phyloP scores from a whole-genome alignment of 1,140 invertebrate genomes.

The Drosophila sulfurigaster region DNA sequence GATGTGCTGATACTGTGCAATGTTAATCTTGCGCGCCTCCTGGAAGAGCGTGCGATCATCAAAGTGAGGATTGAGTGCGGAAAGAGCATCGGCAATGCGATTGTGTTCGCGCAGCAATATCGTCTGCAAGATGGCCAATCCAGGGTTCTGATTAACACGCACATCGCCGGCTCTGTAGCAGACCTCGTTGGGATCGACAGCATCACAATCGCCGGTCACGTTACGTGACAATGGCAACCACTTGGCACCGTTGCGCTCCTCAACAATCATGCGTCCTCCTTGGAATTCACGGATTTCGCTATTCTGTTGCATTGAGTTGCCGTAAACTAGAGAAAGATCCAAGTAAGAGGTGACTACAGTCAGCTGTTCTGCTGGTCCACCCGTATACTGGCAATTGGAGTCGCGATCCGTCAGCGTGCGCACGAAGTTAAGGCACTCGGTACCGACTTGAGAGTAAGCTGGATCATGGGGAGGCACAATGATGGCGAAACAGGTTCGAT shows the following conservation, averaged over 20 bases:
- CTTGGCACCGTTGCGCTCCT: conserved; percentile 88
- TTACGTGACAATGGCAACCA: conserved; percentile 90
- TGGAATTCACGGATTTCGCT: conserved; percentile 87
- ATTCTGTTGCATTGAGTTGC: conserved; percentile 89
- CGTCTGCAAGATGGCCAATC: conserved; percentile 92
- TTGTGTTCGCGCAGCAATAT: conserved; percentile 96
- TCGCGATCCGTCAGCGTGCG: conserved; percentile 90
- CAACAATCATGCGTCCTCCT: conserved; percentile 88
- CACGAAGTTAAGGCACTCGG: conserved; percentile 94
- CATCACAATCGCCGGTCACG: conserved; percentile 88
- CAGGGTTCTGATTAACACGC: conserved; percentile 94
- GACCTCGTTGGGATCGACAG: conserved; percentile 87
- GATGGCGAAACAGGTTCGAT: conserved; percentile 92
- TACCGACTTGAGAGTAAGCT: conserved; percentile 89
- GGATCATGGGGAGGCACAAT: conserved; percentile 93
- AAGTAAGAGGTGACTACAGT: conserved; percentile 93
- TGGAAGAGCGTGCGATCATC: conserved; percentile 94
- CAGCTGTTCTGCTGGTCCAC: conserved; percentile 91
- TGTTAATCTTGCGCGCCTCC: conserved; percentile 92
- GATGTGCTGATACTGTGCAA: conserved; percentile 93
- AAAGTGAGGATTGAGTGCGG: conserved; percentile 93
- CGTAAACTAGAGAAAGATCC: conserved; percentile 94
- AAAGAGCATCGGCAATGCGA: conserved; percentile 90
- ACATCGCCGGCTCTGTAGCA: conserved; percentile 92
- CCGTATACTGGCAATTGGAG: conserved; percentile 87